phyloP scores from a whole-genome alignment of 2,113 vertebrate genomes.

The Myrmophylax atrothorax region DNA sequence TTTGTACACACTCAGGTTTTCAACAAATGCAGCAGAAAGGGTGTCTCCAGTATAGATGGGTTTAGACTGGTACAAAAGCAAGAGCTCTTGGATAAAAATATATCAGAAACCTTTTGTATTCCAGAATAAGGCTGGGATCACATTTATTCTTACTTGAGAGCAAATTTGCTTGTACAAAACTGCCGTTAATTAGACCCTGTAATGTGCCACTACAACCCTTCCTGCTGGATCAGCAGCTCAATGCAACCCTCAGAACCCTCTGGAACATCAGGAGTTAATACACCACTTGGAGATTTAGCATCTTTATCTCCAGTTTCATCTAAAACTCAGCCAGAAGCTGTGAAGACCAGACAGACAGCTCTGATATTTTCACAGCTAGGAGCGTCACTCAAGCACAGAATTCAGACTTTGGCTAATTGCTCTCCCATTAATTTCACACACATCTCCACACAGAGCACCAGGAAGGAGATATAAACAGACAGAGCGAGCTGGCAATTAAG shows the following conservation, averaged over 20 bases:
- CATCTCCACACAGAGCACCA: neutral
- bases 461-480: neutral
- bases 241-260: neutral
- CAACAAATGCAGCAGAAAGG: neutral
- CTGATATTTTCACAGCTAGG: neutral
- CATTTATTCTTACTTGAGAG: neutral
- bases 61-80: neutral
- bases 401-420: neutral
- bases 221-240: neutral
- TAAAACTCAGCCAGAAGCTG: slow-evolving; percentile 3
- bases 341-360: neutral
- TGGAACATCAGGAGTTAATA: neutral
- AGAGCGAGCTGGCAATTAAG: neutral
- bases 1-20: neutral
- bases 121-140: neutral
- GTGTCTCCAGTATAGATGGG: too few relatives aligned
- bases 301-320: neutral
- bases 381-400: neutral
- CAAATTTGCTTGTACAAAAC: neutral
- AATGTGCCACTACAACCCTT: neutral
- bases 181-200: neutral
- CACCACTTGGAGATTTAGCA: neutral
- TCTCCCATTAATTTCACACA: slow-evolving; percentile 24
- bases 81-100: neutral
- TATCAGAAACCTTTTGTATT: neutral